Base-by-base conservation (phyloP, 2,888 invertebrate species). In the Helleia helle region DNA sequence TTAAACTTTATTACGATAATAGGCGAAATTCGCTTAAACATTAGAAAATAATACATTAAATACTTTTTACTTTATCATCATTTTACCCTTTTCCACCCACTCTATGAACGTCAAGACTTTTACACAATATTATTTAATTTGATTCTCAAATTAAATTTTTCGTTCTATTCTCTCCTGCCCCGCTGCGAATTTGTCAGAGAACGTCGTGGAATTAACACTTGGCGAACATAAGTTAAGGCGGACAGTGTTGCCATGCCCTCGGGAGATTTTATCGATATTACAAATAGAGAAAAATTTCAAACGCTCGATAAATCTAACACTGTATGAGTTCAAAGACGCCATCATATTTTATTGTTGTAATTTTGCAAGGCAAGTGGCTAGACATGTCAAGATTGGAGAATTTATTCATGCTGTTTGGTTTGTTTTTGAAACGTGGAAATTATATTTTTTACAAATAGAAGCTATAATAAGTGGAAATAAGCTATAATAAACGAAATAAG, bases 141-240 rank as follows among this genome's bases (percentile, higher is more conserved):
- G 8, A 22, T 22, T 2, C 8, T 22, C 2, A 5, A 2, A 4
- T 5, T 4, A 7, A 22, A 2, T 22, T 8, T 22, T 22, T 22
- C 22, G 7, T 22, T 22, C 22, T 34, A 22, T 34, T 34, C 14
- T 24, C 39, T 24, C 40, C 39, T 36, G 30, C 28, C 22, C 40
- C 39, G 18, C 58, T 42, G 60, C 64, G 59, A 71, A 73, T 71
- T 76, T 75, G 73, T 76, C 71, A 71, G 67, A 56, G 63, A 60
- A 60, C 67, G 59, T 61, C 63, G 58, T 62, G 68, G 75, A 74
- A 79, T 79, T 74, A 76, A 77, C 79, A 76, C 73, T 65, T 62
- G 56, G 59, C 55, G 71, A 70, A 73, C 69, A 69, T 75, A 76
- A 76, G 69, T 73, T 69, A 71, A 40, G 57, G 55, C 47, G 53